phyloP scores from a whole-genome alignment of 2,888 invertebrate genomes.

The Horisme vitalbata region DNA sequence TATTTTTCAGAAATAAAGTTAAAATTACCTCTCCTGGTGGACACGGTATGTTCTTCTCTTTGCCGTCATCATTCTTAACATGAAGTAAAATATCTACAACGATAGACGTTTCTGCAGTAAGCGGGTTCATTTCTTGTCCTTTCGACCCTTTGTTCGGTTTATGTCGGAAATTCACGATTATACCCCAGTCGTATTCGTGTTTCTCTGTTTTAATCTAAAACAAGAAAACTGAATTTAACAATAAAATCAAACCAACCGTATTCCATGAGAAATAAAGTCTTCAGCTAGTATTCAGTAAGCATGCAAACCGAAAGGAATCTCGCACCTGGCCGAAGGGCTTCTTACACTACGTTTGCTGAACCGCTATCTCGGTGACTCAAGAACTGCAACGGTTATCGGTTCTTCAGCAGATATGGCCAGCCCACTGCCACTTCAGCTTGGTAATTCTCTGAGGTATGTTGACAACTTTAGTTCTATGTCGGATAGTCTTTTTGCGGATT shows the following conservation, averaged over 20 bases:
- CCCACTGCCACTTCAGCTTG: too few relatives aligned
- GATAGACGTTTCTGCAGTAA: conserved; percentile 84
- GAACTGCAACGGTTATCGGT: too few relatives aligned
- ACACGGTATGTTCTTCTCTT: conserved; percentile 87
- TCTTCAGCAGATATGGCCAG: too few relatives aligned
- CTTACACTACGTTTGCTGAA: too few relatives aligned
- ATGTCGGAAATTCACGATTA: conserved; percentile 95
- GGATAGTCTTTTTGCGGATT: too few relatives aligned
- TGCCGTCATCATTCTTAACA: conserved; percentile 85
- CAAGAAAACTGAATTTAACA: background rate
- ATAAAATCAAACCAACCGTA: background rate
- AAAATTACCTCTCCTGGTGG: conserved; percentile 81
- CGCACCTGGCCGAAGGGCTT: too few relatives aligned
- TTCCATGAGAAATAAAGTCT: background rate
- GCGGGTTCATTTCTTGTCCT: conserved; percentile 73
- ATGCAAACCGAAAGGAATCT: too few relatives aligned
- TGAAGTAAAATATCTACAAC: conserved; percentile 93
- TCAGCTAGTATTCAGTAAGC: too few relatives aligned
- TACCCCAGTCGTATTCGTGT: conserved; percentile 98
- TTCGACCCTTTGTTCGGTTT: conserved; percentile 78
- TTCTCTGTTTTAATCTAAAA: conserved; percentile 89
- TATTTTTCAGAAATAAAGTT: background rate
- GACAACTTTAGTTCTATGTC: too few relatives aligned
- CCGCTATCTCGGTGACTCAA: too few relatives aligned
- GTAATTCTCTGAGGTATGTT: too few relatives aligned